phyloP scores from a whole-genome alignment of 2,888 invertebrate species.

The Eupithecia vulgata region DNA sequence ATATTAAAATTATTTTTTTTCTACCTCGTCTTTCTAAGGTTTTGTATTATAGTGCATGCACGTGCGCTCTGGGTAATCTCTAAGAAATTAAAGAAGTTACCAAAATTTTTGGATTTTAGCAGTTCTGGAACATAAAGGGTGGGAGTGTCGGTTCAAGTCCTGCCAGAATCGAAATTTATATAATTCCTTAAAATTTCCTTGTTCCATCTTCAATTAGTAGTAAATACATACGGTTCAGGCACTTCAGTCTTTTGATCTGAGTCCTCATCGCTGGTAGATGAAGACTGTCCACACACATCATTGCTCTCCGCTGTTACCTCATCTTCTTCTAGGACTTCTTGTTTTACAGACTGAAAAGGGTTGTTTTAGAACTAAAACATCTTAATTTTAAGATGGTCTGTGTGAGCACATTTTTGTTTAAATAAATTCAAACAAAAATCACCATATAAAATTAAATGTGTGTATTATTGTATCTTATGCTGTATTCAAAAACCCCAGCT shows the following conservation, averaged over 20 bases:
- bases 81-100: too few species aligned
- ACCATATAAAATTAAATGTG: background rate
- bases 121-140: too few species aligned
- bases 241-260: constrained; percentile 26
- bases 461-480: too few species aligned
- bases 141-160: too few species aligned
- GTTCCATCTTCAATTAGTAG: background rate
- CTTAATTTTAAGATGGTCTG: background rate
- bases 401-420: background rate
- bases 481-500: too few species aligned
- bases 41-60: too few species aligned
- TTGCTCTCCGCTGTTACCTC: constrained; percentile 42
- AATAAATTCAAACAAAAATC: background rate
- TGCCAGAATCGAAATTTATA: too few species aligned
- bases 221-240: constrained; percentile 22
- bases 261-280: constrained; percentile 36
- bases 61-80: too few species aligned
- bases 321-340: constrained; percentile 31
- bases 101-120: too few species aligned
- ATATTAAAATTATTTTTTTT: too few species aligned
- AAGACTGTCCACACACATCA: constrained; percentile 36
- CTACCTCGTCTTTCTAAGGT: too few species aligned
- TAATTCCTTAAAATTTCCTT: too few species aligned
- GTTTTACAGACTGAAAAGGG: constrained; percentile 32
- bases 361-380: background rate